phyloP scores from a whole-genome alignment of 2,797 vertebrate genomes.

The Acrossocheilus wenchowensis region DNA sequence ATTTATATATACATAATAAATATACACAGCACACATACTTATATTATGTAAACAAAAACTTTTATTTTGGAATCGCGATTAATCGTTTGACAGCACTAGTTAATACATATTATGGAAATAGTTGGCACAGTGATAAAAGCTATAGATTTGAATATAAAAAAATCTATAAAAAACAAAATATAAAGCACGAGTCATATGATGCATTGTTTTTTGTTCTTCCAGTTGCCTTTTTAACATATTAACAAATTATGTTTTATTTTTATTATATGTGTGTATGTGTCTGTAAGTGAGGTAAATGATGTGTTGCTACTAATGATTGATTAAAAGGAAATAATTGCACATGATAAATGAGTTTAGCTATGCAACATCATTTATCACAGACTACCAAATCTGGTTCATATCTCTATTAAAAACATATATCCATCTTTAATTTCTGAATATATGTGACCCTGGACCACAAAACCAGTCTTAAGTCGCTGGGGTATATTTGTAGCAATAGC shows the following conservation, averaged over 20 bases:
- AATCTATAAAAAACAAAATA: background rate
- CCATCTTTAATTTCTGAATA: background rate
- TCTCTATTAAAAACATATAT: background rate
- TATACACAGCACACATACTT: too few species aligned
- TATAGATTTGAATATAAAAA: background rate
- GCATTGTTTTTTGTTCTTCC: background rate
- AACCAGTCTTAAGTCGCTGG: too few species aligned
- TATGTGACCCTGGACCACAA: background rate
- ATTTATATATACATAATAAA: too few species aligned
- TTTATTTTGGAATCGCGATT: too few species aligned
- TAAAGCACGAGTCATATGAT: background rate
- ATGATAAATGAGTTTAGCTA: background rate
- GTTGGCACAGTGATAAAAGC: background rate
- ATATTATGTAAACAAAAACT: too few species aligned
- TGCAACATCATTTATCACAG: background rate
- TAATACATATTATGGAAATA: background rate
- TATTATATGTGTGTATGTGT: background rate
- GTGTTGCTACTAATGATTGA: background rate
- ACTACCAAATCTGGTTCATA: background rate
- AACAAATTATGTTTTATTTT: background rate
- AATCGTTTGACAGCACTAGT: too few species aligned
- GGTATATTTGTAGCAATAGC: too few species aligned
- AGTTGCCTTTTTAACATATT: background rate
- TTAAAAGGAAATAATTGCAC: background rate
- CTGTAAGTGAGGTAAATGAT: background rate